Conservation (phyloP, 64 coral and sea anemone species). For the Trachythela sp. region DNA sequence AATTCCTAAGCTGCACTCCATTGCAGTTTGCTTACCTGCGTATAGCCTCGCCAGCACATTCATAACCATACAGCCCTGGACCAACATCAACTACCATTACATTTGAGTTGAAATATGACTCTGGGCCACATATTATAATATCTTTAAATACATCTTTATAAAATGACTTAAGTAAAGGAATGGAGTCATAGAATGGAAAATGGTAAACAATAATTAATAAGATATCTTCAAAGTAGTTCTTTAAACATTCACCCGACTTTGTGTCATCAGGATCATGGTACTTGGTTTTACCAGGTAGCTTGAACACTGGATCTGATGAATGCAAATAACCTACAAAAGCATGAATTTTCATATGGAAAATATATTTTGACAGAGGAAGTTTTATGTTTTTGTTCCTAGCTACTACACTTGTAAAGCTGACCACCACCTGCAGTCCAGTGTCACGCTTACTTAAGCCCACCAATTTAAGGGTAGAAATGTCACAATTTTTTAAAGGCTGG, state of each 20-base stretch:
- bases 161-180: slow-evolving; percentile 49
- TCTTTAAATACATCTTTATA: slow-evolving; percentile 48
- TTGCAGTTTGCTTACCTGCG: not conserved
- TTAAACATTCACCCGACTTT: not conserved
- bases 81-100: slow-evolving; percentile 30
- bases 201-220: slow-evolving; percentile 55
- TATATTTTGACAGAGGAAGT: no score
- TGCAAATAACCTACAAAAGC: not conserved
- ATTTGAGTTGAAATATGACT: not conserved
- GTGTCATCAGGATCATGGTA: slow-evolving; percentile 9
- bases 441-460: no score
- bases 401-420: no score
- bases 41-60: slow-evolving; percentile 51
- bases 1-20: no score
- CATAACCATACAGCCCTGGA: slow-evolving; percentile 43
- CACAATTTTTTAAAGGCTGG: no score
- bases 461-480: no score
- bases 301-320: not conserved
- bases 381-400: no score
- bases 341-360: not conserved
- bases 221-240: slow-evolving; percentile 30
- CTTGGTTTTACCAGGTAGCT: not conserved
- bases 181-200: slow-evolving; percentile 55
- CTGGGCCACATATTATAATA: slow-evolving; percentile 52
- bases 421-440: no score